Evolutionary conservation across 64 coral and sea anemone genomes (phyloP), one percentile per base, ranked within the genome.

Genomic region (Actinia equina): DNA sequence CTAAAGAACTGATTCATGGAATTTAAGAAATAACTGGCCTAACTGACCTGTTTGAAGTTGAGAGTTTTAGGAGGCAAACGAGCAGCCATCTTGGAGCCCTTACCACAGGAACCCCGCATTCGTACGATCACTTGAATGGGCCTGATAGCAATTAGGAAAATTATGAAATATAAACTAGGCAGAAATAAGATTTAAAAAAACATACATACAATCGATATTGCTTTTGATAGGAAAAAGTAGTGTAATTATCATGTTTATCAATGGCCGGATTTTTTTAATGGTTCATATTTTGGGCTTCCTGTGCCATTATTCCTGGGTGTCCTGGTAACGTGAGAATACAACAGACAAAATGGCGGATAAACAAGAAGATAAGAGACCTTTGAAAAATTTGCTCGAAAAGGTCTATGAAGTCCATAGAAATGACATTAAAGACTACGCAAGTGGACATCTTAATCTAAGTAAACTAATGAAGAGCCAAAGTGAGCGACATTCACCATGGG

Each of bases 371-470:
- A 30, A 37, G 25, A 63, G 84, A 7, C 80, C 90, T 71, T 74
- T 96, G 43, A 92, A 93, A 89, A 82, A 82, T 59, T 83, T 96
- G 80, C 94, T 96, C 69, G 91, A 96, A 90, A 90, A 82, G 81
- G 91, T 96, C 42, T 96, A 96, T 23, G 90, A 94, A 79, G 95
- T 94, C 17, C 95, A 98, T 55, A 92, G 93, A 92, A 98, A 94
- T 52, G 95, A 98, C 60, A 94, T 98, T 30, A 98, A 94, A 89
- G 94, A 89, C 2, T 94, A 94, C 55, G 87, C 93, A 81, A 98
- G 89, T 77, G 95, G 95, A 46, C 95, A 98, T 82, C 90, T 98
- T 17, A 98, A 98, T 79, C 74, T 84, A 74, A 90, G 85, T 77
- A 98, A 98, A 79, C 93, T 98, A 27, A 88, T 94, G 22, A 94